Evolutionary conservation across 2,113 vertebrate species (phyloP), one percentile per base, ranked within the genome.

Genomic region (Mobula birostris): DNA sequence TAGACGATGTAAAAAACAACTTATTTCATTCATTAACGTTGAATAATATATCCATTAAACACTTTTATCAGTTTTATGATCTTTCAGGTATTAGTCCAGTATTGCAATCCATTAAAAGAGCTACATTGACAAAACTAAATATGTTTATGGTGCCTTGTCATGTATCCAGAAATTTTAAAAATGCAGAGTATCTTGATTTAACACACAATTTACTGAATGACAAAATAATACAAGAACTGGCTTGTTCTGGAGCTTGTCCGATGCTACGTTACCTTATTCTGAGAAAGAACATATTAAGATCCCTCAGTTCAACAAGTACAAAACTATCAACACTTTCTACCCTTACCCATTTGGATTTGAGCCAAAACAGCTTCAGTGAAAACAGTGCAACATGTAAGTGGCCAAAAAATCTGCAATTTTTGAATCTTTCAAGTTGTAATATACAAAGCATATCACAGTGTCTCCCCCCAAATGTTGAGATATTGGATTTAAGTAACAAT

Each of bases 401-500:
- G 98, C 98, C 98, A 2, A 6, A 92, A 24, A 96, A 63, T 27
- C 95, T 98, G 82, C 96, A 94, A 78, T 95, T 95, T 92, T 95
- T 99, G 94, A 99, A 99, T 94, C 96, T 99, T 90, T 99, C 98
- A 12, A 87, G 96, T 90, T 96, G 97, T 0, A 97, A 97, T 61
- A 96, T 98, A 58, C 48, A 70, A 24, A 72, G 8, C 0, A 7
- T 97, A 87, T 98, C 97, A 0, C 0, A 0, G 0, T 99, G 98
- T 95, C 95, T 99, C 58, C 98, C 98, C 0, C 0, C 0, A 29
- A 97, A 88, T 0, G 95, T 98, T 94, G 96, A 98, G 94, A 95
- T 98, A 9, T 95, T 99, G 96, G 98, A 99, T 70, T 94, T 98
- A n/a, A 98, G 97, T 19, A 94, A 95, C 27, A 99, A 99, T 70